phyloP scores from a whole-genome alignment of 1,140 invertebrate genomes.

The Sogatella furcifera region DNA sequence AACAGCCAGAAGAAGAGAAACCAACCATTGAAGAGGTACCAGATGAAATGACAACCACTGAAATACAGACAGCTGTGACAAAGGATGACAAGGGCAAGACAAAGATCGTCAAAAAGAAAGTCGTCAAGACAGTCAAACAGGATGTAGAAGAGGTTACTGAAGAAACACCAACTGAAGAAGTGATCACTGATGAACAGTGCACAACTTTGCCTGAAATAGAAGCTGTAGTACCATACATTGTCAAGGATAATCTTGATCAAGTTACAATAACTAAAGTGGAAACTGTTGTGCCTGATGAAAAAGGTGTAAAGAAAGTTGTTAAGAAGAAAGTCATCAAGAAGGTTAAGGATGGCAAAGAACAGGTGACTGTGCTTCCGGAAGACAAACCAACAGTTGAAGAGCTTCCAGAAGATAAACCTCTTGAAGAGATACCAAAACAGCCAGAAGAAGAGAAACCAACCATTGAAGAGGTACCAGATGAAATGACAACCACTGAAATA shows the following conservation, averaged over 20 bases:
- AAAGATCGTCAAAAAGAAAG: slow-evolving; percentile 26
- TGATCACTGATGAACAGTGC: slow-evolving; percentile 11
- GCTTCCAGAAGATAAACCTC: slow-evolving; percentile 13
- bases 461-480: slow-evolving; percentile 14
- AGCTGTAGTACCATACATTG: not conserved
- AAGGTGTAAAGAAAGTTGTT: slow-evolving; percentile 16
- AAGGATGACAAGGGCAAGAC: slow-evolving; percentile 19
- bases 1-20: not conserved
- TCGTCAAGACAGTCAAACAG: slow-evolving; percentile 17
- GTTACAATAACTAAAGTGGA: slow-evolving; percentile 20
- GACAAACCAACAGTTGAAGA: not conserved
- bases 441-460: not conserved
- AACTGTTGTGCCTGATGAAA: slow-evolving; percentile 18
- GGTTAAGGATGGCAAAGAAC: slow-evolving; percentile 21
- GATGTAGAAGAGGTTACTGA: slow-evolving; percentile 18
- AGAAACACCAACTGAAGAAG: slow-evolving; percentile 7
- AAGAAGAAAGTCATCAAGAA: slow-evolving; percentile 27
- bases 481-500: slow-evolving; percentile 24
- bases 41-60: too few relatives aligned
- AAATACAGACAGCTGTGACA: slow-evolving; percentile 13
- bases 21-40: not conserved
- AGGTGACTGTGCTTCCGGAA: slow-evolving; percentile 29
- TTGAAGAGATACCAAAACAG: slow-evolving; percentile 1
- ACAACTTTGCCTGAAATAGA: slow-evolving; percentile 1
- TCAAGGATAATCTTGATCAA: slow-evolving; percentile 8